A percentile compares a stretch with the other conserved stretches of the same genome.
phyloP scores from a whole-genome alignment of 2,113 vertebrate genomes.

The Gila orcuttii region DNA sequence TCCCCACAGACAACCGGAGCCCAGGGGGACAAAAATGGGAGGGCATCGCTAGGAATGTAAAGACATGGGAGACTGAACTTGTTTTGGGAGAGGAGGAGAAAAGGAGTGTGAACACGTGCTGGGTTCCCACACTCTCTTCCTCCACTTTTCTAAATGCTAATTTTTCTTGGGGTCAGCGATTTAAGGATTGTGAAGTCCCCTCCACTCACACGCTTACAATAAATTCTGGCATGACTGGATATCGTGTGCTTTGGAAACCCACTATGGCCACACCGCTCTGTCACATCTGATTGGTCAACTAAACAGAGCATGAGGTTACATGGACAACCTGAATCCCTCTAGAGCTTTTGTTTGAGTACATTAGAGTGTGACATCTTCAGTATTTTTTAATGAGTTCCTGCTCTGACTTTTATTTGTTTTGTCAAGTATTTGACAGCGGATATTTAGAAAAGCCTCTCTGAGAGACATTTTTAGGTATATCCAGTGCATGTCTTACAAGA shows the following conservation, averaged over 20 bases:
- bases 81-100: neutral
- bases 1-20: conserved; percentile 28
- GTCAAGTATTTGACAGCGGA: conserved; percentile 5
- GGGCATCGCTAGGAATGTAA: conserved; percentile 1
- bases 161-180: conserved; percentile 30
- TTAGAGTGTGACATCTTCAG: conserved; percentile 57
- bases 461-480: neutral
- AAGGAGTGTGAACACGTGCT: conserved; percentile 48
- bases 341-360: conserved; percentile 64
- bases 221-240: conserved; percentile 47
- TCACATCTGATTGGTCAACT: conserved; percentile 51
- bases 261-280: neutral
- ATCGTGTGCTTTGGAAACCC: neutral
- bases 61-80: conserved; percentile 28
- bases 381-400: conserved; percentile 20
- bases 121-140: conserved; percentile 61
- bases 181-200: conserved; percentile 16
- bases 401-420: conserved; percentile 1
- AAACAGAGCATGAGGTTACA: conserved; percentile 64
- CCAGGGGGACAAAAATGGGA: neutral
- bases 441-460: conserved; percentile 14
- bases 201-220: conserved; percentile 36
- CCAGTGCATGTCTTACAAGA: neutral
- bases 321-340: conserved; percentile 53
- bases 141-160: conserved; percentile 3